Base-by-base conservation (phyloP, 2,113 vertebrate genomes). In the Xiphophorus couchianus region DNA sequence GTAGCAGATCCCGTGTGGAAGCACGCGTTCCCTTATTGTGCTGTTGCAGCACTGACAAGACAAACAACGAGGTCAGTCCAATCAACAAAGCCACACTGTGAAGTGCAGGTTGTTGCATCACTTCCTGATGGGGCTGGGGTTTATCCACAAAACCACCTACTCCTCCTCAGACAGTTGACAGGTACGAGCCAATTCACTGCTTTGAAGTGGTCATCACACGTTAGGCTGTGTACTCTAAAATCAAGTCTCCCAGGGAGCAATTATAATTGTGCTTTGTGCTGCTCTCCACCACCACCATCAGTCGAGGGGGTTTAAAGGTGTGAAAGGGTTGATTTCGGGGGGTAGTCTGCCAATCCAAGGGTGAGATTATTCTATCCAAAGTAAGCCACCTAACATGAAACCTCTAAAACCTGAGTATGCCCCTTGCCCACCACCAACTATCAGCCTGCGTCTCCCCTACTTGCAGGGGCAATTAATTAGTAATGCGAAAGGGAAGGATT, bases 401-500 rank as follows among this genome's bases (percentile, higher is more conserved):
- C 61, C 31, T 77, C 39, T 27, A 54, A 73, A 27, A 76, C 14
- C 51, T 60, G 29, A 62, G 71, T 75, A 51, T 69, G 29, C 37
- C 17, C 25, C 54, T 27, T 25, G 14, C 29, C 5, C 29, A n/a
- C 71, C 29, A 66, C 54, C 37, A 22, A 44, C 76, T 77, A 39
- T 5, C 2, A 5, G 27, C 62, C 67, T 13, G 33, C 62, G 14
- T 19, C 68, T 44, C 54, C 80, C 78, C 71, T 65, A 48, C 58
- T 72, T n/a, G 13, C n/a, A 10, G 81, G 72, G 76, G 44, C 58
- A 84, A 92, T 89, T 85, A 78, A 91, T 92, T 83, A 88, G 82
- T 27, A 48, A 90, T 77, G 69, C 39, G 1, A 80, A 80, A 74
- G 76, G 77, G 74, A 73, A 67, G 79, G 81, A 85, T 83, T 87